phyloP scores from a whole-genome alignment of 1,140 invertebrate species.

The Temnothorax nylanderi region DNA sequence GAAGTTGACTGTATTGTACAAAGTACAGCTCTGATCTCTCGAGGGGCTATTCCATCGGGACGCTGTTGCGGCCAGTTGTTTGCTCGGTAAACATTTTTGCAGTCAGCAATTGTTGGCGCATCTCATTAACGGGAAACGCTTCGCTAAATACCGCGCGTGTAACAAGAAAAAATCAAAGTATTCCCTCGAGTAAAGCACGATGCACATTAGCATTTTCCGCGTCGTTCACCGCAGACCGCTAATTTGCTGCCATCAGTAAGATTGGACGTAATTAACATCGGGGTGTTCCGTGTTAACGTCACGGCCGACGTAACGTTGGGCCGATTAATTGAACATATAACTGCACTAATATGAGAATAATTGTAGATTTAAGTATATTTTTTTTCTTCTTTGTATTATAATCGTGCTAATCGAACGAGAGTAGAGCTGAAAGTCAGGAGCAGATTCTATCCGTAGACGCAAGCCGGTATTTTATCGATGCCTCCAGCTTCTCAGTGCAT shows the following conservation, averaged over 20 bases:
- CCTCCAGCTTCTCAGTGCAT: not conserved
- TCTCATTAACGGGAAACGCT: conserved; percentile 38
- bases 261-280: not conserved
- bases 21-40: conserved; percentile 19
- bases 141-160: conserved; percentile 39
- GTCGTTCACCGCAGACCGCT: not conserved
- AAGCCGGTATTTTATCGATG: conserved; percentile 19
- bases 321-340: not conserved
- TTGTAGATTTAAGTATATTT: not conserved
- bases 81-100: conserved; percentile 55
- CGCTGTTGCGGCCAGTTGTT: conserved; percentile 33
- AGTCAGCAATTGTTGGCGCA: conserved; percentile 49
- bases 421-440: not conserved
- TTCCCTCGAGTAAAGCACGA: not conserved
- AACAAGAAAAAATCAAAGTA: conserved; percentile 31
- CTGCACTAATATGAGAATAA: not conserved
- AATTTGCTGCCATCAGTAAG: not conserved
- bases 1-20: conserved; percentile 47
- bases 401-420: not conserved
- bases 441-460: not conserved
- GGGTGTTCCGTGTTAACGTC: not conserved
- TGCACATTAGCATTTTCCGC: not conserved
- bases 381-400: not conserved
- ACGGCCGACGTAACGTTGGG: not conserved
- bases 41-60: conserved; percentile 13